phyloP scores from a whole-genome alignment of 2,113 vertebrate genomes.

The Muntiacus muntjak region DNA sequence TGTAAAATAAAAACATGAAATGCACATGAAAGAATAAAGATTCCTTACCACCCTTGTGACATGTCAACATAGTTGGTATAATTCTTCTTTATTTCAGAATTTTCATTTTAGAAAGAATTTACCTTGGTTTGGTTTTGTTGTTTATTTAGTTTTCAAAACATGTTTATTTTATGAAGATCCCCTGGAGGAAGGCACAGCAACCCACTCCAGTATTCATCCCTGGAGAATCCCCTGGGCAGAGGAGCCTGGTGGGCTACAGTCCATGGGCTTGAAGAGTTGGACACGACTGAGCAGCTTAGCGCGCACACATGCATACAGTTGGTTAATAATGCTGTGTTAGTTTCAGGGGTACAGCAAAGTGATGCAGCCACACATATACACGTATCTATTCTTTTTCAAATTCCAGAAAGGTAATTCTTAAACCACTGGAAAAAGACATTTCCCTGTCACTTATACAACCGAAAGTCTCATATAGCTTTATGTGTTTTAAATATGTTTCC shows the following conservation, averaged over 20 bases:
- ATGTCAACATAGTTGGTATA: neutral
- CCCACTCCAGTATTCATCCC: neutral
- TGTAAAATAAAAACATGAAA: constrained; percentile 16
- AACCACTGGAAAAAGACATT: neutral
- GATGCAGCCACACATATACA: neutral
- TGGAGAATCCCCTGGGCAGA: neutral
- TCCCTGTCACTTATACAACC: constrained; percentile 4
- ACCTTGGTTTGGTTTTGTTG: neutral
- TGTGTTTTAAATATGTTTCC: constrained; percentile 3
- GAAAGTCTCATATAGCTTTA: neutral
- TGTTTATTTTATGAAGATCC: neutral
- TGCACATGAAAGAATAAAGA: neutral
- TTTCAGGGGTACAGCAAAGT: neutral
- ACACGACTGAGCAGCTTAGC: neutral
- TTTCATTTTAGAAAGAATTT: constrained; percentile 17
- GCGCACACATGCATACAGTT: neutral
- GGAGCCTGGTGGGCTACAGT: neutral
- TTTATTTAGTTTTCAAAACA: neutral
- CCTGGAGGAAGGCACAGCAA: neutral
- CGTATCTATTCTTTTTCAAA: neutral
- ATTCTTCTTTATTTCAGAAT: constrained; percentile 41
- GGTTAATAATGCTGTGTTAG: neutral
- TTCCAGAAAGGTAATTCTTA: neutral
- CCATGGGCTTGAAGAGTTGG: neutral
- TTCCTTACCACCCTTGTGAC: neutral